Percentiles rank a stretch among this genome's conserved stretches.
Evolutionary conservation across 2,888 invertebrate species (phyloP).

Genomic region (Caenorhabditis drosophilae): DNA sequence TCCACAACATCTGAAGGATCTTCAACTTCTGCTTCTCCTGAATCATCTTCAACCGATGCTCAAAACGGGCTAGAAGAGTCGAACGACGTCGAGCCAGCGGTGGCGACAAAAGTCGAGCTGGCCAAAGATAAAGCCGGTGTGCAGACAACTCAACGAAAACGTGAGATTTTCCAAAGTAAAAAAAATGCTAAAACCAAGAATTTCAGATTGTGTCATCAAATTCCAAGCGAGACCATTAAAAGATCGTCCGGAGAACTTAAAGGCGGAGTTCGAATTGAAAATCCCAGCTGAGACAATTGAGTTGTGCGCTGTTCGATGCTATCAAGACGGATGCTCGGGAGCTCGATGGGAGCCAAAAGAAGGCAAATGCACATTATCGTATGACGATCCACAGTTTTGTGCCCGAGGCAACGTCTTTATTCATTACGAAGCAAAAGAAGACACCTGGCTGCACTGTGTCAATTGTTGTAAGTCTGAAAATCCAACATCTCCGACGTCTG

Average conservation of each 20-base stretch:
- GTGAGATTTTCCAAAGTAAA: constrained; percentile 7
- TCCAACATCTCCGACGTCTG: neutral
- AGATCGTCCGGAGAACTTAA: constrained; percentile 53
- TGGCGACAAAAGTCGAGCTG: constrained; percentile 37
- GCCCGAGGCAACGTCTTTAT: constrained; percentile 46
- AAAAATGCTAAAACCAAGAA: too few species aligned
- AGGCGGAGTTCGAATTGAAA: constrained; percentile 53
- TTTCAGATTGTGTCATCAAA: constrained; percentile 59
- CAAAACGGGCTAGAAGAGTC: too few species aligned
- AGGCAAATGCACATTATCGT: constrained; percentile 53
- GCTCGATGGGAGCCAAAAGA: constrained; percentile 53
- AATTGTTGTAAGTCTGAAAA: constrained; percentile 49
- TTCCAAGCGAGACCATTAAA: constrained; percentile 60
- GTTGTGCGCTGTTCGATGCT: constrained; percentile 61
- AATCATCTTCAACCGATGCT: constrained; percentile 12
- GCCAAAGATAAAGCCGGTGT: constrained; percentile 31
- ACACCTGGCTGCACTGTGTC: constrained; percentile 60
- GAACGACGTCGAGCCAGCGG: constrained; percentile 26
- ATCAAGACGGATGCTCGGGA: constrained; percentile 63
- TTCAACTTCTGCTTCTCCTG: constrained; percentile 3
- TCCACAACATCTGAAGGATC: constrained; percentile 9
- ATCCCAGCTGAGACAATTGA: constrained; percentile 55
- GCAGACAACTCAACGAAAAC: constrained; percentile 36
- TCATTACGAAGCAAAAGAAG: constrained; percentile 43
- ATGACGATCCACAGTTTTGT: constrained; percentile 58